Conservation (phyloP, 2,797 vertebrate genomes). For the Babyrousa celebensis region DNA sequence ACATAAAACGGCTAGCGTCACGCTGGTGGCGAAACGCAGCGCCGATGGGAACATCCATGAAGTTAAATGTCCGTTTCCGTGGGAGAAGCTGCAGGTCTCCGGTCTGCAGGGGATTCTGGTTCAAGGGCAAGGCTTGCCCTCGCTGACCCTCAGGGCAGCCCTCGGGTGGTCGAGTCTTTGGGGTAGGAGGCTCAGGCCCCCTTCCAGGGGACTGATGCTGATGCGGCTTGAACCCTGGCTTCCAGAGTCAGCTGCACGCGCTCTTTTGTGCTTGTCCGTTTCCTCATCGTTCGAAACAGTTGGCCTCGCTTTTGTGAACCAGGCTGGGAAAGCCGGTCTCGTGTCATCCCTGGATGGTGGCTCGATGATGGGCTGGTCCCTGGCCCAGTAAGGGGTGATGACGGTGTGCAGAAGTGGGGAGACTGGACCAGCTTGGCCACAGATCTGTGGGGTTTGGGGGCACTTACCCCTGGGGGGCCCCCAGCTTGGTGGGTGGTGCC, state of each 20-base stretch:
- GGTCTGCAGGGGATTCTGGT: neutral
- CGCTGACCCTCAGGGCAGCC: neutral
- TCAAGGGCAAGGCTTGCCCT: neutral
- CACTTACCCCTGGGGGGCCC: neutral
- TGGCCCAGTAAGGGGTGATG: neutral
- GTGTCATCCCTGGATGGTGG: fast-evolving
- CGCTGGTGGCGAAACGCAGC: neutral
- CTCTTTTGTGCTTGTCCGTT: neutral
- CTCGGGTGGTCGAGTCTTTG: neutral
- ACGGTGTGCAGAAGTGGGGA: fast-evolving
- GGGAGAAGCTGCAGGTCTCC: neutral
- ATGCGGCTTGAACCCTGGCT: fast-evolving
- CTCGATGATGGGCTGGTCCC: neutral
- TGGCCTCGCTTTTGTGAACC: neutral
- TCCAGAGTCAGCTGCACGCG: fast-evolving
- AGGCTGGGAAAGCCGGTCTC: neutral
- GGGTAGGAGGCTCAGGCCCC: neutral
- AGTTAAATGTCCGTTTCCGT: neutral
- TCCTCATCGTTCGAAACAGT: neutral
- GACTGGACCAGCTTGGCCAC: neutral
- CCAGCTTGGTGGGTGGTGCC: neutral
- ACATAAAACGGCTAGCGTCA: slow-evolving; percentile 54
- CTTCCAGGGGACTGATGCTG: neutral
- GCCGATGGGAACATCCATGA: neutral
- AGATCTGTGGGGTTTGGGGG: neutral